Percentiles rank a stretch among this genome's conserved stretches.
Conservation (phyloP, 2,888 invertebrate species). For the Pandemis heparana region DNA sequence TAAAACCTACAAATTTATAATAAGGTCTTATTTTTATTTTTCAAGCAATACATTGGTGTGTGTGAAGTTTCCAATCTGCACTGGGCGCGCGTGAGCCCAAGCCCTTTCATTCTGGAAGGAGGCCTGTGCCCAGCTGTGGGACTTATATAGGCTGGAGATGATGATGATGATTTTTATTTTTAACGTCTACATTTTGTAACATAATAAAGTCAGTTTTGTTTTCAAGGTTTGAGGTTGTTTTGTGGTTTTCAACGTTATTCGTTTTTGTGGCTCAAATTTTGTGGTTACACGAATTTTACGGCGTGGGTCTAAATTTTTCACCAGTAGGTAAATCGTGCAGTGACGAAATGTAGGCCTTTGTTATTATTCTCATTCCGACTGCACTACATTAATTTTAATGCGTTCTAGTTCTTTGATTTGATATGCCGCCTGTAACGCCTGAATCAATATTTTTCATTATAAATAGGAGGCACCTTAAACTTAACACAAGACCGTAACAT, state of each 20-base stretch:
- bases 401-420: not conserved
- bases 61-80: no score
- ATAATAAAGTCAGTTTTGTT: not conserved
- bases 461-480: not conserved
- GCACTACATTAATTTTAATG: not conserved
- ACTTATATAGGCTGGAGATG: no score
- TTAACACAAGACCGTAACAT: not conserved
- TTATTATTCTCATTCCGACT: not conserved
- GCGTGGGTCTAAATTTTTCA: not conserved
- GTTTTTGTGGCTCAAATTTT: constrained; percentile 22
- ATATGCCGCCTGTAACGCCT: not conserved
- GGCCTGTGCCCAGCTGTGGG: no score
- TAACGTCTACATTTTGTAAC: not conserved
- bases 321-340: not conserved
- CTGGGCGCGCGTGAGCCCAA: no score
- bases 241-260: constrained; percentile 13
- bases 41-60: no score
- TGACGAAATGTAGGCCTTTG: not conserved
- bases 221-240: not conserved
- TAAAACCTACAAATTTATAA: no score
- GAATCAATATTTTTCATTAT: not conserved
- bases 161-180: no score
- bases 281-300: constrained; percentile 7
- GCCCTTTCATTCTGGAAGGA: no score
- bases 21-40: no score